Evolutionary conservation across 2,888 invertebrate genomes (phyloP), one percentile per base, ranked within the genome.

Genomic region (Drosophila incognita): DNA sequence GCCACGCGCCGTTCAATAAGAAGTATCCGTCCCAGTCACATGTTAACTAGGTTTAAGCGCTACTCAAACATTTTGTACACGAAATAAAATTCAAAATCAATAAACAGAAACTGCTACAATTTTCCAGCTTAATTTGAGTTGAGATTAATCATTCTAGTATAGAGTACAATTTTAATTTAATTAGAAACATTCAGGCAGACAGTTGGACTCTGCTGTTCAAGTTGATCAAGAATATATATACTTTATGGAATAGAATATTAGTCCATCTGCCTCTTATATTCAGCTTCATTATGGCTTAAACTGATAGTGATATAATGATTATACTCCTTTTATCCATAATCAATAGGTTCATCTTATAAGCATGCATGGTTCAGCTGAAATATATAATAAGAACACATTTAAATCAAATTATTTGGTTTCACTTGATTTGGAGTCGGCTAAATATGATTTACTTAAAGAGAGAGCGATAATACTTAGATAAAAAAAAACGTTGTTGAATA

Each of bases 1-100:
- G 79, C 93, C 93, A 61, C 90, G 83, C 58, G 82, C 89, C 65
- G 88, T 86, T 21, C 85, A 79, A 65, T 87, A 82, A 53, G n/a
- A 36, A 21, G 31, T 13, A n/a, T 27, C 18, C 15, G 15, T 29
- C 13, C 13, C 36, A 33, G 24, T 13, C 59, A 46, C 69, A 74
- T 92, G 92, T 91, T 91, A 91, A 87, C 91, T 79, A 79, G 56
- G 79, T 79, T 61, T 79, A 79, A 79, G 66, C 11, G 27, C 54
- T 35, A 49, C 51, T 58, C 59, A 29, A 62, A 62, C 38, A 48
- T 52, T 52, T 61, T n/a, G 33, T 36, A 52, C 11, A 13, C 15
- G 13, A 68, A 36, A 21, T 40, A 33, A 49, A 31, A 18, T 38
- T 60, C 60, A 54, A 36, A 24, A 21, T 35, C 53, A 62, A 60